Conservation (phyloP, 2,113 vertebrate species). For the Spea bombifrons region DNA sequence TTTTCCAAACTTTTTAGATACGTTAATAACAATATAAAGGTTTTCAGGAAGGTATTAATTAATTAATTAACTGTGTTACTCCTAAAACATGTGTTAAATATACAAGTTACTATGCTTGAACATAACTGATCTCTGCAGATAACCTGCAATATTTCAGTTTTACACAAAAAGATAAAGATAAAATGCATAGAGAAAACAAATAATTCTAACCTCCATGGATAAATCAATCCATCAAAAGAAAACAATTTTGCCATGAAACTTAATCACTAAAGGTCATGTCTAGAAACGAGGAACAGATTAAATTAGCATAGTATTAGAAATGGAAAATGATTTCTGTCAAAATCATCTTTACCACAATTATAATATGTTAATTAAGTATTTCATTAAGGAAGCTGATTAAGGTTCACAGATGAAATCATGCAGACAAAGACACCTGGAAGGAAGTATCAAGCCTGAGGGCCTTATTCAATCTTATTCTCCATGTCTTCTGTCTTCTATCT, state of each 20-base stretch:
- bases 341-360: slow-evolving; percentile 99
- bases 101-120: too few relatives aligned
- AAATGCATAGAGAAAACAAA: slow-evolving; percentile 40
- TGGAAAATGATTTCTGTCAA: slow-evolving; percentile 99
- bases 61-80: too few relatives aligned
- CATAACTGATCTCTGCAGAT: too few relatives aligned
- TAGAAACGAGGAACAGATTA: slow-evolving; percentile 97
- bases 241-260: slow-evolving; percentile 90
- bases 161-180: slow-evolving; percentile 17
- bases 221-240: slow-evolving; percentile 84
- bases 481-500: background rate
- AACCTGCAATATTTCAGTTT: background rate
- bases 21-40: too few relatives aligned
- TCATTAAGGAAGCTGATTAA: slow-evolving; percentile 99
- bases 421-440: slow-evolving; percentile 90
- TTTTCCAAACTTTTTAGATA: too few relatives aligned
- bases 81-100: too few relatives aligned
- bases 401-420: slow-evolving; percentile 93
- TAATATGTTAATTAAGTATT: slow-evolving; percentile 99
- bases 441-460: slow-evolving; percentile 80
- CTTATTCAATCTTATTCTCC: slow-evolving; percentile 46
- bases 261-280: slow-evolving; percentile 99
- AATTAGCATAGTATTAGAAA: slow-evolving; percentile 99
- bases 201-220: slow-evolving; percentile 68
- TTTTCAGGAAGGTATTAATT: too few relatives aligned